These are phyloP conservation scores for Oedothorax gibbosus DNA, from an alignment of 1,140 invertebrate genomes.

Conservation along the genomic window DNA sequence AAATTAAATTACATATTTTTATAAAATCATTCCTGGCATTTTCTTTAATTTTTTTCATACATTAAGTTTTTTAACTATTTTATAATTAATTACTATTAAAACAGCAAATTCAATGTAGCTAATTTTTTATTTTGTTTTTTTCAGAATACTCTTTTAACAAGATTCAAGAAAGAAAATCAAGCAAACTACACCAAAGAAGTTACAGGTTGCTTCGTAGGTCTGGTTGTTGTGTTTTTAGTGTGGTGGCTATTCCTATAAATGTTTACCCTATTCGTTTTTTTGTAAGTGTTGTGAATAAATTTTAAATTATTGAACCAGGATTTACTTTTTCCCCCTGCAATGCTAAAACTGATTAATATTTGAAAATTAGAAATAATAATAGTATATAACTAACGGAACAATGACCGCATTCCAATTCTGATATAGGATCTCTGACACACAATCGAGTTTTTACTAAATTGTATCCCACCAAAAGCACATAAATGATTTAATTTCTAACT, in stretches of 20 bases:
- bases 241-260: conserved; percentile 48
- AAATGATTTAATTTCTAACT: too few species aligned
- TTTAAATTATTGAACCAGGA: conserved; percentile 42
- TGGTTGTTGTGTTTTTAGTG: conserved; percentile 37
- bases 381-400: too few species aligned
- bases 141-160: conserved; percentile 40
- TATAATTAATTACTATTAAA: too few species aligned
- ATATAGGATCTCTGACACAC: too few species aligned
- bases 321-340: background rate
- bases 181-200: conserved; percentile 42
- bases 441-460: too few species aligned
- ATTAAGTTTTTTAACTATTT: too few species aligned
- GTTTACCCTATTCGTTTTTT: background rate
- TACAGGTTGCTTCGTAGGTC: conserved; percentile 21
- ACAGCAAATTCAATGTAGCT: background rate
- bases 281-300: conserved; percentile 56
- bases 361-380: too few species aligned
- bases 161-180: conserved; percentile 49
- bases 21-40: too few species aligned
- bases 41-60: too few species aligned
- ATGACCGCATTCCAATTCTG: too few species aligned
- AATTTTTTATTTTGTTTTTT: conserved; percentile 9
- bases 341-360: background rate
- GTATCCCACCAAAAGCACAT: too few species aligned
- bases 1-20: too few species aligned